Conservation (phyloP, 2,113 vertebrate species). For the Sterrhoptilus dennistouni region DNA sequence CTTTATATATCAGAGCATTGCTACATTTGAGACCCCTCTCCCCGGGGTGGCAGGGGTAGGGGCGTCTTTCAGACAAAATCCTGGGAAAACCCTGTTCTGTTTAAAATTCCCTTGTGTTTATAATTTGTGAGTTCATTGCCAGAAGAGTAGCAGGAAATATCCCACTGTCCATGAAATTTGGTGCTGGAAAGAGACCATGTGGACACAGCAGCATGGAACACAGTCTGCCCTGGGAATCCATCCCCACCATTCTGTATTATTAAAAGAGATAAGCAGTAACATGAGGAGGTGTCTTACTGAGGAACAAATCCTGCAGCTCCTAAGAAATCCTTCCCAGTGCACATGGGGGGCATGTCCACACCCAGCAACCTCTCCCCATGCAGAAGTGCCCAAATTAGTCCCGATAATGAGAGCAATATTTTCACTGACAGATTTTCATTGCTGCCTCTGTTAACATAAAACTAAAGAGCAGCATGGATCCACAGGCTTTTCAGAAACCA, state of each 20-base stretch:
- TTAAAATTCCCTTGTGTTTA: neutral
- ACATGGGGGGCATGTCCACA: neutral
- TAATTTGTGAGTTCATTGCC: neutral
- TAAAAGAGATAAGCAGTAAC: neutral
- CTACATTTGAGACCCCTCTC: neutral
- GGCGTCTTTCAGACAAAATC: neutral
- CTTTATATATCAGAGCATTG: neutral
- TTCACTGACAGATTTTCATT: neutral
- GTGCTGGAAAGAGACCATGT: neutral
- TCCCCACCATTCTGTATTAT: neutral
- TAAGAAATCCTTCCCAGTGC: neutral
- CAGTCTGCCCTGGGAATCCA: neutral
- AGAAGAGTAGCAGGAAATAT: neutral
- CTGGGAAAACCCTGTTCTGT: neutral
- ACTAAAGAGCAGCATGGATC: neutral
- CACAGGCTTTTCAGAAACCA: neutral
- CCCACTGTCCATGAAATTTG: neutral
- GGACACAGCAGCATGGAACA: neutral
- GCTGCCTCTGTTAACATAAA: neutral
- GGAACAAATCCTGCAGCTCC: neutral
- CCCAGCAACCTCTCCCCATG: neutral
- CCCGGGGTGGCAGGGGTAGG: neutral
- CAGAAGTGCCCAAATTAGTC: neutral
- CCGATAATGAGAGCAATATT: neutral
- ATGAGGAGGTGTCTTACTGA: neutral